Conservation (phyloP, 2,888 invertebrate species). For the Slavum lentiscoides region DNA sequence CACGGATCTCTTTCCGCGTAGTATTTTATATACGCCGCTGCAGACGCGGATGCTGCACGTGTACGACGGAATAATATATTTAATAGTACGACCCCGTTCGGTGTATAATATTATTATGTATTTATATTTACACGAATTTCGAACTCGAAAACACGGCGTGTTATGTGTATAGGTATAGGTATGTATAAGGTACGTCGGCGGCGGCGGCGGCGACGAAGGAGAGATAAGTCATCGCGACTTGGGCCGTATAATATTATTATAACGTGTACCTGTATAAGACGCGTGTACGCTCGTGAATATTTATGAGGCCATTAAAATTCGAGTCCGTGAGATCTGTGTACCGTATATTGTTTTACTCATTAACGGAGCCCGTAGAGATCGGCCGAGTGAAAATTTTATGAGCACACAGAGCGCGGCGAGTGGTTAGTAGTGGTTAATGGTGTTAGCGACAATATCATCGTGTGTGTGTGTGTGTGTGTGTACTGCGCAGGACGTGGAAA, state of each 20-base stretch:
- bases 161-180: no score
- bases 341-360: constrained; percentile 20
- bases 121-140: constrained; percentile 14
- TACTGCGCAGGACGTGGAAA: no score
- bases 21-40: no score
- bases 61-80: neutral
- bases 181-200: no score
- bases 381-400: neutral
- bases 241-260: no score
- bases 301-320: constrained; percentile 38
- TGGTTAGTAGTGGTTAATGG: no score
- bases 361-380: constrained; percentile 24
- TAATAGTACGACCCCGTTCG: neutral
- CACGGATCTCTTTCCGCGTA: no score
- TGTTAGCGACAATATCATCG: no score
- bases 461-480: no score
- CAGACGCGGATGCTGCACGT: neutral
- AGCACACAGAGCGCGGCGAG: no score
- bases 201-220: neutral
- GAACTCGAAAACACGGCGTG: constrained; percentile 11
- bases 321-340: constrained; percentile 1
- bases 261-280: no score
- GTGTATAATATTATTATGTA: neutral
- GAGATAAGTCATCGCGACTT: no score
- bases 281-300: constrained; percentile 4